Evolutionary conservation across 1,140 invertebrate species (phyloP), one percentile per base, ranked within the genome.

Genomic region (Aradophagus sp.): DNA sequence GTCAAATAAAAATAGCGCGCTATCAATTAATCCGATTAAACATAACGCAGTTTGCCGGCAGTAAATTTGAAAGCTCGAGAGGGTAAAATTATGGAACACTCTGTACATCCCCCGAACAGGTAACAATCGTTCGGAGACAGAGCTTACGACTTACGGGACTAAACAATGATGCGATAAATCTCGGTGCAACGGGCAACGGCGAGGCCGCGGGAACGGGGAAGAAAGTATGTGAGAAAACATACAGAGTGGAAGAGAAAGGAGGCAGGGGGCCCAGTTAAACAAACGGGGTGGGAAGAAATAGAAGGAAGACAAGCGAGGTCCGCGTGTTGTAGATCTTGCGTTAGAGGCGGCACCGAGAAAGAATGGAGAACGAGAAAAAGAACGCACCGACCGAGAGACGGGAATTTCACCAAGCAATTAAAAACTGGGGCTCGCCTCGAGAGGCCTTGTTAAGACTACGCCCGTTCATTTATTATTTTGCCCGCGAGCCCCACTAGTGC

Each of bases 381-480:
- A 71, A 59, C 47, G 59, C 39, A 70, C n/a, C 48, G 42, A 59
- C 11, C 23, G 14, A 38, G 31, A 44, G 45, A 65, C 26, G 48
- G 47, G 23, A 65, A 31, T 56, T 65, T 50, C 53, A 74, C 74
- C 74, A 78, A 79, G 80, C 77, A 81, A 82, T 82, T 81, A 81
- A 82, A 82, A 82, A 82, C 75, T 79, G 71, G 78, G 74, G 74
- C 79, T 80, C 42, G 74, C 75, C 77, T 80, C 75, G 72, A 80
- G 75, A 81, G 75, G 71, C 71, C 79, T 81, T 81, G 76, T 81
- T 80, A 81, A 77, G 77, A 67, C 67, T 77, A 70, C 74, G 72
- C 77, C 74, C 73, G 67, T 74, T 74, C 77, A 78, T 82, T 81
- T 81, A 80, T 81, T 79, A 81, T 82, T 78, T 80, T 78, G 77